Evolutionary conservation across 2,888 invertebrate genomes (phyloP).

Genomic region (Epicampocera succincta): DNA sequence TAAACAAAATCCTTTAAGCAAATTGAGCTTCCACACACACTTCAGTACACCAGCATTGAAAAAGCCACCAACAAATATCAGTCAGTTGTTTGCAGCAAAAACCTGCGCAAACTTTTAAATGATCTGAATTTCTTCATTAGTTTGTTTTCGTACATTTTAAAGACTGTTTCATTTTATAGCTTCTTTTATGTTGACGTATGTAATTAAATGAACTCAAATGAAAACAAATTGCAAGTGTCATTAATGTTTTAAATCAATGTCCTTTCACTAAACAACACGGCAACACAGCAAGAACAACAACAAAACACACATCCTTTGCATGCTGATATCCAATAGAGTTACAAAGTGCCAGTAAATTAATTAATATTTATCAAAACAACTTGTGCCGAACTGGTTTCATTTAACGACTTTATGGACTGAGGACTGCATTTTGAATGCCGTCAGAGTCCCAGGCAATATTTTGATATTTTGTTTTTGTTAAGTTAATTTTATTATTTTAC

Average conservation of each 20-base stretch:
- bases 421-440: neutral
- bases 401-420: neutral
- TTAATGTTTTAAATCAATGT: constrained; percentile 75
- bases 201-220: constrained; percentile 75
- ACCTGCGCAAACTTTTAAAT: constrained; percentile 35
- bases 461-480: constrained; percentile 35
- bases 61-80: constrained; percentile 40
- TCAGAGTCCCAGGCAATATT: constrained; percentile 30
- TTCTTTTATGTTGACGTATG: constrained; percentile 75
- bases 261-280: constrained; percentile 8
- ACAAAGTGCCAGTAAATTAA: constrained; percentile 43
- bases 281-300: neutral
- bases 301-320: constrained; percentile 29
- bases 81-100: constrained; percentile 21
- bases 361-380: constrained; percentile 47
- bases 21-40: constrained; percentile 46
- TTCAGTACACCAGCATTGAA: neutral
- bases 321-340: constrained; percentile 38
- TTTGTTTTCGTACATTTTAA: constrained; percentile 2
- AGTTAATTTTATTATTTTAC: constrained; percentile 49
- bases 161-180: constrained; percentile 66
- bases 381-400: constrained; percentile 52
- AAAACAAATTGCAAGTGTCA: constrained; percentile 77
- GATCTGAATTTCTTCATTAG: neutral
- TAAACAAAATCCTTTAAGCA: constrained; percentile 61